A percentile compares a stretch with the other conserved stretches of the same genome.
Evolutionary conservation across 2,113 vertebrate species (phyloP).

Genomic region (Sula dactylatra): DNA sequence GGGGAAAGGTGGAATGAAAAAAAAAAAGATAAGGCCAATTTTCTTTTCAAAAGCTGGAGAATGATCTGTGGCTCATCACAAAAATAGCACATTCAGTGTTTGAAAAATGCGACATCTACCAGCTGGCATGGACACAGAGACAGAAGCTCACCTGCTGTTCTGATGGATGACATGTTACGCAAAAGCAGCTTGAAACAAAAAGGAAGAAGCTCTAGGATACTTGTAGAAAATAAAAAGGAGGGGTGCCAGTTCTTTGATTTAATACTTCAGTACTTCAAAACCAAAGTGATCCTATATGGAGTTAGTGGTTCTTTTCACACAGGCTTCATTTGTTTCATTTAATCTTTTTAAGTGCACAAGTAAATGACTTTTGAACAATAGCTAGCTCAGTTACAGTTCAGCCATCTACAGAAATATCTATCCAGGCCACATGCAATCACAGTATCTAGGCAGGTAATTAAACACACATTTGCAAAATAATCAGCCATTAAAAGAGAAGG

Average conservation of each 20-base stretch:
- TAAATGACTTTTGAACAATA: not conserved
- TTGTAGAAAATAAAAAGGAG: not conserved
- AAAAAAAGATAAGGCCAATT: not conserved
- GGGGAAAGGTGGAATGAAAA: not conserved
- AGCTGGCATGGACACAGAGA: not conserved
- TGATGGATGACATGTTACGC: not conserved
- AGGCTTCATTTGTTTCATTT: not conserved
- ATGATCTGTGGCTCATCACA: not conserved
- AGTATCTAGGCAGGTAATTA: not conserved
- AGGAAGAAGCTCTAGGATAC: not conserved
- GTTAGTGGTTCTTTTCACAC: not conserved
- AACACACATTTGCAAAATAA: not conserved
- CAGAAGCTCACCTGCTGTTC: not conserved
- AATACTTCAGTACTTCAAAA: not conserved
- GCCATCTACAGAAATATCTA: not conserved
- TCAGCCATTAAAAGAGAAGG: not conserved
- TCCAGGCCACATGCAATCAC: not conserved
- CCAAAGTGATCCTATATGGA: not conserved
- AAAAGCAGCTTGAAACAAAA: conserved; percentile 6
- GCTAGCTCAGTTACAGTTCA: not conserved
- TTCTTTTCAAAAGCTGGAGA: not conserved
- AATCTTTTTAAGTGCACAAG: not conserved
- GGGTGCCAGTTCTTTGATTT: not conserved
- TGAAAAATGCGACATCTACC: not conserved
- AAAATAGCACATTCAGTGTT: not conserved